phyloP scores from a whole-genome alignment of 2,797 vertebrate species.

The Morus bassanus region DNA sequence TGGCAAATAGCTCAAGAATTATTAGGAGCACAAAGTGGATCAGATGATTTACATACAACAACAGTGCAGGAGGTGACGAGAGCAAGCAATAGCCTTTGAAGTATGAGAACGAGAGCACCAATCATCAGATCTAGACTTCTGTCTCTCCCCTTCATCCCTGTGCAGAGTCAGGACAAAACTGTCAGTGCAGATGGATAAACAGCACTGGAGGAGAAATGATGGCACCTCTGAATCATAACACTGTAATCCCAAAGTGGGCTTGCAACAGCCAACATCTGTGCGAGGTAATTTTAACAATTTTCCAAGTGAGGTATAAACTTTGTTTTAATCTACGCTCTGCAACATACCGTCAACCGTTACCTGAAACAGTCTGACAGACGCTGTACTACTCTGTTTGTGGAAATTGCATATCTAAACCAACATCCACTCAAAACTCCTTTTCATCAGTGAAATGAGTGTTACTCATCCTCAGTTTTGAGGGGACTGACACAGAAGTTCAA shows the following conservation, averaged over 20 bases:
- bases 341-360: background rate
- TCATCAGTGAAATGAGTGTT: background rate
- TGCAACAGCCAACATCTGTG: background rate
- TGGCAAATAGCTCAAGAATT: constrained; percentile 35
- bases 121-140: background rate
- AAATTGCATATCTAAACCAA: background rate
- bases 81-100: constrained; percentile 42
- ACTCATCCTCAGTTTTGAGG: background rate
- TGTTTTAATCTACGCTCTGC: background rate
- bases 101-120: constrained; percentile 8
- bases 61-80: constrained; percentile 10
- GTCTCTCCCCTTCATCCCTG: background rate
- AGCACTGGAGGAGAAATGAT: background rate
- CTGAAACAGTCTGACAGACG: background rate
- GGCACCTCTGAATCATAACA: background rate
- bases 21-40: background rate
- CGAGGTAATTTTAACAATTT: background rate
- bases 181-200: background rate
- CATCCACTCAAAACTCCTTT: background rate
- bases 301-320: background rate
- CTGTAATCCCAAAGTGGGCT: background rate
- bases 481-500: background rate
- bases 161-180: background rate
- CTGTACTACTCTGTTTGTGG: background rate
- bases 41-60: constrained; percentile 39